phyloP scores from a whole-genome alignment of 2,113 vertebrate genomes.

The Scalopus aquaticus region DNA sequence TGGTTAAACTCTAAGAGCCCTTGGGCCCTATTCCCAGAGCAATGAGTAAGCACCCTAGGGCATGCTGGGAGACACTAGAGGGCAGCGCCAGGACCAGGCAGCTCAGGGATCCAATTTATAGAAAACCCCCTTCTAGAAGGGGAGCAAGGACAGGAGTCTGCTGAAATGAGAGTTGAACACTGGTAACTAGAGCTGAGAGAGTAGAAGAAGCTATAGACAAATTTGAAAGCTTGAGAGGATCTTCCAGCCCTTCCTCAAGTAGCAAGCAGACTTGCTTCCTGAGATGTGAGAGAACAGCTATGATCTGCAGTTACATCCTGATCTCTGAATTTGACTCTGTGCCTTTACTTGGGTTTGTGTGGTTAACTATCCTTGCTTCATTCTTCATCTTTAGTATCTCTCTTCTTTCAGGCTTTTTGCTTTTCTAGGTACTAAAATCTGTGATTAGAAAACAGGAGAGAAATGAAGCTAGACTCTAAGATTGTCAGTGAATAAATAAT shows the following conservation, averaged over 20 bases:
- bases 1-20: neutral
- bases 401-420: neutral
- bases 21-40: neutral
- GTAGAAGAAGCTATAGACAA: neutral
- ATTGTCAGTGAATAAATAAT: too few species aligned
- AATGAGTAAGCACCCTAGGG: neutral
- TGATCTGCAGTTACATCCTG: neutral
- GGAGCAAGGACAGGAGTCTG: neutral
- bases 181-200: neutral
- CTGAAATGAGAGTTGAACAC: neutral
- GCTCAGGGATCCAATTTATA: neutral
- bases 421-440: neutral
- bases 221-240: neutral
- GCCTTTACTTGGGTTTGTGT: neutral
- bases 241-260: neutral
- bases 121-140: neutral
- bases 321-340: neutral
- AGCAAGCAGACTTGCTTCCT: neutral
- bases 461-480: neutral
- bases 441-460: neutral
- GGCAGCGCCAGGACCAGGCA: neutral
- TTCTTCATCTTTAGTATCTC: neutral
- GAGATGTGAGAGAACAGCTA: neutral
- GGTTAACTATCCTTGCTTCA: neutral
- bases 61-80: neutral